Percentiles rank a stretch among this genome's conserved stretches.
These are phyloP conservation scores for Catajapyx aquilonaris DNA, from an alignment of 1,140 invertebrate genomes.

Conservation along the genomic window DNA sequence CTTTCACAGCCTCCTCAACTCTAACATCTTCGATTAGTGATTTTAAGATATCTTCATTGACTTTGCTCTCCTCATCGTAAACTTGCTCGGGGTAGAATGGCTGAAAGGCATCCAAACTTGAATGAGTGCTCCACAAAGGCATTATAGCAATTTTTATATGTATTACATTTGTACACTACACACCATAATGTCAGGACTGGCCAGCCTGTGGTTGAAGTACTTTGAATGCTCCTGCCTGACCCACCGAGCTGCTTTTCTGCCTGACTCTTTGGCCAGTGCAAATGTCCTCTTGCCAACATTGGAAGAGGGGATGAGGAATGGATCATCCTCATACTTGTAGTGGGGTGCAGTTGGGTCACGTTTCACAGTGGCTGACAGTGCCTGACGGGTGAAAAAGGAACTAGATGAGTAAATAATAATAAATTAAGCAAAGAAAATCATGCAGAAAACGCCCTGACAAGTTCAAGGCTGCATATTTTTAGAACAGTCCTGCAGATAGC, in stretches of 20 bases:
- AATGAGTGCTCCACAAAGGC: too few relatives aligned
- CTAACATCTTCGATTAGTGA: slow-evolving; percentile 38
- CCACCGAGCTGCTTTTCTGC: slow-evolving; percentile 68
- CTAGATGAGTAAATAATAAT: too few relatives aligned
- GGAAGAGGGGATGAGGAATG: slow-evolving; percentile 62
- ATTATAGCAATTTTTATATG: too few relatives aligned
- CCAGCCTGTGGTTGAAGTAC: slow-evolving; percentile 44
- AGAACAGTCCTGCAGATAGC: too few relatives aligned
- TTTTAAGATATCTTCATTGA: slow-evolving; percentile 36
- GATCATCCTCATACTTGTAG: slow-evolving; percentile 80
- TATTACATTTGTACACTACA: slow-evolving; percentile 1
- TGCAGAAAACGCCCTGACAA: too few relatives aligned
- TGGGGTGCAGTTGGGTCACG: slow-evolving; percentile 56
- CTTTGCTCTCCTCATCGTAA: slow-evolving; percentile 44
- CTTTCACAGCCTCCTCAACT: slow-evolving; percentile 41
- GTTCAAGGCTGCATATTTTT: too few relatives aligned
- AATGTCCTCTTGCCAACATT: slow-evolving; percentile 44
- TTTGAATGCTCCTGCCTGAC: slow-evolving; percentile 51
- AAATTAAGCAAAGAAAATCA: too few relatives aligned
- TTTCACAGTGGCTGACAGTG: slow-evolving; percentile 46
- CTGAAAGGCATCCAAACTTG: too few relatives aligned
- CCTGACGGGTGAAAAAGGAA: too few relatives aligned
- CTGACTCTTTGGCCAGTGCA: slow-evolving; percentile 62
- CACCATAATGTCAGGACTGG: slow-evolving; percentile 39
- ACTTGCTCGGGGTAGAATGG: slow-evolving; percentile 42